Evolutionary conservation across 53 echinoderm and acorn worm species (phyloP).

Genomic region (Mesocentrotus franciscanus): DNA sequence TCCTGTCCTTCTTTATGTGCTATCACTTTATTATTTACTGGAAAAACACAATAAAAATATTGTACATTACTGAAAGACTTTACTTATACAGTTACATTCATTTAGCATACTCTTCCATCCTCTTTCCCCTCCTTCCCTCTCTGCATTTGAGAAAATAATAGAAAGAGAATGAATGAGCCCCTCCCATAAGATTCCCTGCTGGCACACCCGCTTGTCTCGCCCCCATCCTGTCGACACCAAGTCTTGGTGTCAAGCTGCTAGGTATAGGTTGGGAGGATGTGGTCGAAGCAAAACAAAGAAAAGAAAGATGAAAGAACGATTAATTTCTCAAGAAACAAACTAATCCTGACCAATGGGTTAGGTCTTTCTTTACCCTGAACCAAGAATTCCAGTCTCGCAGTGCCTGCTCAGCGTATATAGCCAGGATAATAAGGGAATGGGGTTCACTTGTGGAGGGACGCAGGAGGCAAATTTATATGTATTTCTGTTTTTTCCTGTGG

Average conservation of each 20-base stretch:
- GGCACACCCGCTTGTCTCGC: not conserved
- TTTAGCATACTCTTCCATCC: too few relatives aligned
- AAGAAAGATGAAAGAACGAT: constrained; percentile 11
- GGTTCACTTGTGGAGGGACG: too few relatives aligned
- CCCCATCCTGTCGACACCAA: constrained; percentile 18
- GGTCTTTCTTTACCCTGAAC: not conserved
- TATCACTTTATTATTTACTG: too few relatives aligned
- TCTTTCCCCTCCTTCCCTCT: not conserved
- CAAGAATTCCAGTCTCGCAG: not conserved
- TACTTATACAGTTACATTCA: too few relatives aligned
- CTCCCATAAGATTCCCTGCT: not conserved
- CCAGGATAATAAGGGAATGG: too few relatives aligned
- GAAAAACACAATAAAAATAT: too few relatives aligned
- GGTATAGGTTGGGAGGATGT: constrained; percentile 9
- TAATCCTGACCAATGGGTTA: constrained; percentile 25
- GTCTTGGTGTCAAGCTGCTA: constrained; percentile 21
- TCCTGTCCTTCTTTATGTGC: too few relatives aligned
- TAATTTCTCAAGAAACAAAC: constrained; percentile 7
- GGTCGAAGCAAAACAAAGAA: not conserved
- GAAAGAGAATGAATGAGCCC: not conserved
- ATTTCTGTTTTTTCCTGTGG: too few relatives aligned
- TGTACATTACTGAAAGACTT: too few relatives aligned
- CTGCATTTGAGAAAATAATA: not conserved
- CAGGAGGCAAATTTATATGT: too few relatives aligned
- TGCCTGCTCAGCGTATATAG: too few relatives aligned